Evolutionary conservation across 1,140 invertebrate genomes (phyloP).

Genomic region (Cyclina sinensis): DNA sequence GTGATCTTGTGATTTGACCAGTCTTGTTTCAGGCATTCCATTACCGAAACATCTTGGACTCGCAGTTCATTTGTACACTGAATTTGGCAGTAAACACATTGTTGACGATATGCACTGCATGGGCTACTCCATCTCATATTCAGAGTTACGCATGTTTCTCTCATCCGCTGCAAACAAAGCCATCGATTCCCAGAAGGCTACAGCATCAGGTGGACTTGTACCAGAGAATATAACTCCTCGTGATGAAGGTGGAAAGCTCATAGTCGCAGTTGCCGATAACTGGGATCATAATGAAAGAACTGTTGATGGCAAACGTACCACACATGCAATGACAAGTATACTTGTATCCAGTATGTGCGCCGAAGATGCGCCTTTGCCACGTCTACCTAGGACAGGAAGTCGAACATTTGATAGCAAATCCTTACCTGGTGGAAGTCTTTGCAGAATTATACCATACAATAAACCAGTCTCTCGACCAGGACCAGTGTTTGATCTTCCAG

Average conservation of each 20-base stretch:
- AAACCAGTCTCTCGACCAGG: not conserved
- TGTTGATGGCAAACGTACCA: constrained; percentile 46
- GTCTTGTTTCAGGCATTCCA: not conserved
- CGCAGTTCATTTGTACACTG: not conserved
- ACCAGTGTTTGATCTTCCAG: not conserved
- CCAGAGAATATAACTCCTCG: not conserved
- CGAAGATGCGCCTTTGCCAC: not conserved
- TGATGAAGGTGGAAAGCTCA: not conserved
- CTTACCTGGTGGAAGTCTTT: not conserved
- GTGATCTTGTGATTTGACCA: too few species aligned
- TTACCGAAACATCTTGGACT: constrained; percentile 39
- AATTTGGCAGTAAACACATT: not conserved
- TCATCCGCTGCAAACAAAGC: not conserved
- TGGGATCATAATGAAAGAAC: constrained; percentile 59
- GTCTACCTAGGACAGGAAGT: not conserved
- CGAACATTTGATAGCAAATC: not conserved
- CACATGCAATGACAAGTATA: constrained; percentile 61
- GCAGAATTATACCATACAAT: not conserved
- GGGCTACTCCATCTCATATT: too few species aligned
- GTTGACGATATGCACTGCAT: not conserved
- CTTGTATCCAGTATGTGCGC: constrained; percentile 12
- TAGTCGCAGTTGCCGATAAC: too few species aligned
- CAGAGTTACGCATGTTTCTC: not conserved
- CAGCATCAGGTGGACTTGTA: too few species aligned
- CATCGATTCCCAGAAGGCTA: not conserved